Evolutionary conservation across 2,113 vertebrate genomes (phyloP).

Genomic region (Hippopotamus amphibius): DNA sequence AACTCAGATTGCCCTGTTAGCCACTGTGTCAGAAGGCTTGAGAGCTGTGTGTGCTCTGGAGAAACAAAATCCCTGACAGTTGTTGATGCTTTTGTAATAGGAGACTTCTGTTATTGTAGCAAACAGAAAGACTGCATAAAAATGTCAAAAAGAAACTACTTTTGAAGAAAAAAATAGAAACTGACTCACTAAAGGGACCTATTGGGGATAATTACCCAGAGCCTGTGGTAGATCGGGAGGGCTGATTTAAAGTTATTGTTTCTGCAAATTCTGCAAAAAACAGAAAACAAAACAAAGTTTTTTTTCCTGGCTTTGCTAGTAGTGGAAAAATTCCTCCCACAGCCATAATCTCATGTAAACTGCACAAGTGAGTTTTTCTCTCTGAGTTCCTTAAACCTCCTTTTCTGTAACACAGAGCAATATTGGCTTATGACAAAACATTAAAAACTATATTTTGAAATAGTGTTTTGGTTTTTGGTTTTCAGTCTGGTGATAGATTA

Average conservation of each 20-base stretch:
- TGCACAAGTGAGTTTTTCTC: conserved; percentile 13
- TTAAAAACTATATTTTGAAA: neutral
- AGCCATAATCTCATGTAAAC: neutral
- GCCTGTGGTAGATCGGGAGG: conserved; percentile 67
- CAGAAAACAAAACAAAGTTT: conserved; percentile 22
- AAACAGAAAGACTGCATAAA: conserved; percentile 79
- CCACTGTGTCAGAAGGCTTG: neutral
- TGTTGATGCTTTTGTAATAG: conserved; percentile 70
- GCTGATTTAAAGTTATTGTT: conserved; percentile 81
- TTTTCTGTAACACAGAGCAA: conserved; percentile 14
- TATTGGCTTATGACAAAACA: conserved; percentile 31
- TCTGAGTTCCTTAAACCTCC: neutral
- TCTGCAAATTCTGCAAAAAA: conserved; percentile 78
- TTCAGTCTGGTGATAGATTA: neutral
- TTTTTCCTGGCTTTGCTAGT: neutral
- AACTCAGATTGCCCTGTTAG: neutral
- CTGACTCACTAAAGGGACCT: conserved; percentile 74
- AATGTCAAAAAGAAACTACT: conserved; percentile 80
- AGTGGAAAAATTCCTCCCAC: conserved; percentile 50
- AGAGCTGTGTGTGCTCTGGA: conserved; percentile 8
- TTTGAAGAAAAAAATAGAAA: conserved; percentile 81
- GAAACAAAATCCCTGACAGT: conserved; percentile 67
- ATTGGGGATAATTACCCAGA: conserved; percentile 77
- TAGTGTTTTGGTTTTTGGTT: conserved; percentile 43
- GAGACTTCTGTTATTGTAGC: conserved; percentile 79